A percentile compares a stretch with the other conserved stretches of the same genome.
Conservation (phyloP, 2,797 vertebrate genomes). For the Carduelis carduelis region DNA sequence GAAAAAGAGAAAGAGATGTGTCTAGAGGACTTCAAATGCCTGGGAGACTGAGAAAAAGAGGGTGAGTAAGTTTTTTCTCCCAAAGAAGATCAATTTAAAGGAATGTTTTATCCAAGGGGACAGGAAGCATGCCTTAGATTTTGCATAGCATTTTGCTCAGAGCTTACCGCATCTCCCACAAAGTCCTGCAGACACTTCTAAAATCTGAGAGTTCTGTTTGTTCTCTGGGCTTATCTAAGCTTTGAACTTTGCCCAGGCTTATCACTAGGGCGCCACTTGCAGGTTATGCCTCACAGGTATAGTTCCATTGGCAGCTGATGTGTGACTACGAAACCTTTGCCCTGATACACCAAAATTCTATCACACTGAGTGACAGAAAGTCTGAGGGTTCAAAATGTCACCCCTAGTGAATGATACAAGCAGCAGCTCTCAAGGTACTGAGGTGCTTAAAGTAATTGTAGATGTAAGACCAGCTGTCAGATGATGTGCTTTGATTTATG, state of each 20-base stretch:
- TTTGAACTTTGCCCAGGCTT: background rate
- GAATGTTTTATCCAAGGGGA: background rate
- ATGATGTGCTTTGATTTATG: background rate
- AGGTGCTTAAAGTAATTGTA: background rate
- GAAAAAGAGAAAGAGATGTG: background rate
- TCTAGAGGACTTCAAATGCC: background rate
- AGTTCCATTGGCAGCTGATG: background rate
- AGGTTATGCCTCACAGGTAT: background rate
- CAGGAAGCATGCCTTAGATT: background rate
- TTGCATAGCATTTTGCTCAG: background rate
- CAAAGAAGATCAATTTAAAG: background rate
- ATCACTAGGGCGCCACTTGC: background rate
- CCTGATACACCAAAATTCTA: background rate
- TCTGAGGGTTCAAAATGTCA: background rate
- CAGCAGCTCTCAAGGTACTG: background rate
- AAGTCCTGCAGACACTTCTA: background rate
- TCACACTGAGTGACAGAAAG: background rate
- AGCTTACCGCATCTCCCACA: background rate
- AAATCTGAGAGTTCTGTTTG: background rate
- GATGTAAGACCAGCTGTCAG: background rate
- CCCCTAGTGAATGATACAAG: background rate
- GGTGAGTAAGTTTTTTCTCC: background rate
- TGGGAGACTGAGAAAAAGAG: background rate
- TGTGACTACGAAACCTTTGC: background rate
- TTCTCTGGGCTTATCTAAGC: background rate